These are phyloP conservation scores for Drosophila peninsularis DNA, from an alignment of 2,888 invertebrate species.

Conservation along the genomic window DNA sequence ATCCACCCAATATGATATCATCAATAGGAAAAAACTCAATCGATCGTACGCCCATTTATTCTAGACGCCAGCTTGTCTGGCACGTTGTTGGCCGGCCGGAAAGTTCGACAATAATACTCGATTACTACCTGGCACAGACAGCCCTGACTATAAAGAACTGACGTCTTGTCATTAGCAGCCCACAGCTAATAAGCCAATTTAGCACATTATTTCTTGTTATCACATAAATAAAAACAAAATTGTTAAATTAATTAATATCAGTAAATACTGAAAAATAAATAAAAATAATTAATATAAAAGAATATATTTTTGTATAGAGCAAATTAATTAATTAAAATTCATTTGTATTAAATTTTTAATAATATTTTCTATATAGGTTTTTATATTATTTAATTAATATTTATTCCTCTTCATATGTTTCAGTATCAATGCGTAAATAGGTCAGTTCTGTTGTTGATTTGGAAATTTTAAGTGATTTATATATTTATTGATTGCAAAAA, in stretches of 20 bases:
- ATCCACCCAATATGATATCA: constrained; percentile 68
- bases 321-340: too few species aligned
- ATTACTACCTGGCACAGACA: constrained; percentile 8
- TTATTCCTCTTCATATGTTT: not conserved
- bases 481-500: constrained; percentile 26
- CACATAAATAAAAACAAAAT: not conserved
- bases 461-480: constrained; percentile 12
- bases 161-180: not conserved
- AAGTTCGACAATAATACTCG: constrained; percentile 23
- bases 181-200: not conserved
- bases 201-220: not conserved
- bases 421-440: constrained; percentile 45
- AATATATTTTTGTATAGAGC: too few species aligned
- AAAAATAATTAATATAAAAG: too few species aligned
- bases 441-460: constrained; percentile 46
- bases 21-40: constrained; percentile 12
- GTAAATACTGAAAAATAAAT: too few species aligned
- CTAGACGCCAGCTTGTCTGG: constrained; percentile 66
- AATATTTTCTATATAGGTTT: too few species aligned
- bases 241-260: too few species aligned
- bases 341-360: too few species aligned
- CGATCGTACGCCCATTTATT: constrained; percentile 60
- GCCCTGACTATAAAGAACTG: not conserved
- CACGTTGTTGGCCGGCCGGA: constrained; percentile 42
- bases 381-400: not conserved